phyloP scores from a whole-genome alignment of 2,113 vertebrate species.

The Erythrolamprus reginae region DNA sequence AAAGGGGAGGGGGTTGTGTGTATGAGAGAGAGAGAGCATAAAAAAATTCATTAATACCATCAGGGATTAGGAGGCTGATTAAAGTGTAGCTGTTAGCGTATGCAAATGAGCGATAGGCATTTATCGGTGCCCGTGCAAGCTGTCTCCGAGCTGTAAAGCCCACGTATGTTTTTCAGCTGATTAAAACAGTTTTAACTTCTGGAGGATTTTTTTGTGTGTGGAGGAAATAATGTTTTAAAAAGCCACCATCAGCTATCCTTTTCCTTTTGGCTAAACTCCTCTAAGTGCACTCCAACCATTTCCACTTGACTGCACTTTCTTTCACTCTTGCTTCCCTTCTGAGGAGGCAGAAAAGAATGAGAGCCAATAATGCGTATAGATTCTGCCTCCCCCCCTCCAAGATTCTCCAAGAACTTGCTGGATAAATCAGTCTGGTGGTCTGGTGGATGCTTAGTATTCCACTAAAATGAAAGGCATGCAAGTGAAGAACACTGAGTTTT shows the following conservation, averaged over 20 bases:
- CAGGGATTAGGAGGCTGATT: constrained; percentile 99
- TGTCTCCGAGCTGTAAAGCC: constrained; percentile 98
- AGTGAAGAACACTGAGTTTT: neutral
- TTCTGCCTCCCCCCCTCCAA: neutral
- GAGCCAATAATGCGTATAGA: constrained; percentile 27
- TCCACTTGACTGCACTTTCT: constrained; percentile 68
- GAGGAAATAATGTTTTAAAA: constrained; percentile 65
- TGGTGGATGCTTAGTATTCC: neutral
- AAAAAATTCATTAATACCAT: constrained; percentile 99
- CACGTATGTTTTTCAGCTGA: constrained; percentile 99
- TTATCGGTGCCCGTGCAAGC: constrained; percentile 99
- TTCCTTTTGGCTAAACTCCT: constrained; percentile 93
- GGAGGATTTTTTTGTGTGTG: constrained; percentile 79
- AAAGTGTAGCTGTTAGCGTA: constrained; percentile 99
- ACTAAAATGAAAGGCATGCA: neutral
- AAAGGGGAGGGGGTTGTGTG: constrained; percentile 60
- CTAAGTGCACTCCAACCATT: constrained; percentile 77
- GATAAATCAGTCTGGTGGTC: neutral
- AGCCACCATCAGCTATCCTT: constrained; percentile 77
- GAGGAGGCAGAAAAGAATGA: constrained; percentile 51
- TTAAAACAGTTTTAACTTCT: constrained; percentile 99
- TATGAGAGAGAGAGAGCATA: constrained; percentile 66
- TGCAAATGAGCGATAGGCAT: constrained; percentile 99
- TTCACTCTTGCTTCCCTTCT: constrained; percentile 26
- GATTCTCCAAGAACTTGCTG: constrained; percentile 38